Evolutionary conservation across 2,888 invertebrate species (phyloP), one percentile per base, ranked within the genome.

Genomic region (Cancer borealis): DNA sequence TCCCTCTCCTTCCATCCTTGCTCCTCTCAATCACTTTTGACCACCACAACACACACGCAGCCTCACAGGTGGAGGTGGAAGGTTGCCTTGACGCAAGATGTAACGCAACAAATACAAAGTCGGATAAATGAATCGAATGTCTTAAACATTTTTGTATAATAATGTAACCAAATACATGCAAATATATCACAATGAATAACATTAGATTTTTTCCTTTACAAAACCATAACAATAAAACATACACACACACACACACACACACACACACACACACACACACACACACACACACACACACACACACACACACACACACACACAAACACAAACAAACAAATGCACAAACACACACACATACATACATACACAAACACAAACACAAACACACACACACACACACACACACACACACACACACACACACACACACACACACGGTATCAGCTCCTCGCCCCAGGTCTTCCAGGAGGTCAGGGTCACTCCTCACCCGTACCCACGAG

Each of bases 291-390:
- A 54, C 54, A 54, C 54, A 54, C 54, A 54, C 54, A 39, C 39
- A 39, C 39, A 39, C 39, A 39, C 39, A 39, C 39, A 39, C 39
- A 39, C 0, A 39, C 39, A 39, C 0, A 39, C 39, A 39, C 0
- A 39, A 1, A 2, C 39, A 39, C 39, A 39, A 39, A 1, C 2
- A 54, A 1, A 54, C 54, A 54, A 1, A 54, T 45, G 10, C 88
- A 88, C 88, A 88, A 47, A 88, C 88, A 88, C 88, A 88, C 88
- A 90, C 14, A 46, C 47, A 89, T n/a, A 45, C 88, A 49, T n/a
- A 49, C 88, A 49, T n/a, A 47, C 46, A 47, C 49, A 89, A 49
- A 89, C 17, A 89, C 46, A 89, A 49, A 47, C 47, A 47, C 89
- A 47, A 49, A 46, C 47, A 47, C 89, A 47, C 47, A 89, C 89